phyloP scores from a whole-genome alignment of 2,797 vertebrate species.

The Eremophila alpestris region DNA sequence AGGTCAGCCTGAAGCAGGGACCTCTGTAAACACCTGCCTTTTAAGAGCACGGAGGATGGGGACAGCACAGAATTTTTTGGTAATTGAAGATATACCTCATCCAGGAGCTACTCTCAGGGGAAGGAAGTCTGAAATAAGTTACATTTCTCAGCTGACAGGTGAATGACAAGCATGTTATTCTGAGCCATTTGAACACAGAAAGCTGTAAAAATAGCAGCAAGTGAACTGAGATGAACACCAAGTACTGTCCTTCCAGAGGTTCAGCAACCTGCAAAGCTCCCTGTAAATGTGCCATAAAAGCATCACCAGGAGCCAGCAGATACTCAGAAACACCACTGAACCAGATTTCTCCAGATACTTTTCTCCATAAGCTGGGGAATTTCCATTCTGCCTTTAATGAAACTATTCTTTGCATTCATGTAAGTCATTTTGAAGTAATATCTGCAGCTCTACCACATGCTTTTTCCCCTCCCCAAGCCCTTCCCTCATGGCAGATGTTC shows the following conservation, averaged over 20 bases:
- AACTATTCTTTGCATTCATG: neutral
- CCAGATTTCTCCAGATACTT: neutral
- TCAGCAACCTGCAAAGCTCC: neutral
- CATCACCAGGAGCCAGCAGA: neutral
- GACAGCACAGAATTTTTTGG: neutral
- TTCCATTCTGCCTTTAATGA: neutral
- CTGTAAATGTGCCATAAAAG: neutral
- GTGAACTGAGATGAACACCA: constrained; percentile 24
- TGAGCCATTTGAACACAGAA: constrained; percentile 62
- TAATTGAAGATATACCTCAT: constrained; percentile 51
- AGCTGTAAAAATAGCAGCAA: constrained; percentile 63
- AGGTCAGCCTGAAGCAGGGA: constrained; percentile 17
- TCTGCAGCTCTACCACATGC: neutral
- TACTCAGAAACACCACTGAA: neutral
- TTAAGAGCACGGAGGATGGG: neutral
- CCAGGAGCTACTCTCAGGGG: constrained; percentile 50
- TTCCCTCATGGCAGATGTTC: neutral
- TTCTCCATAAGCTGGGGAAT: neutral
- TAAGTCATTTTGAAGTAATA: neutral
- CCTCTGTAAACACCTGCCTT: constrained; percentile 26
- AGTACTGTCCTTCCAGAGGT: constrained; percentile 40
- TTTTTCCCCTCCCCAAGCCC: neutral
- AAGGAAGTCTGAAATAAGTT: constrained; percentile 60
- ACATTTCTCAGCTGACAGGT: constrained; percentile 62
- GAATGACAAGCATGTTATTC: constrained; percentile 69